Evolutionary conservation across 2,797 vertebrate genomes (phyloP).

Genomic region (Adrianichthys oophorus): DNA sequence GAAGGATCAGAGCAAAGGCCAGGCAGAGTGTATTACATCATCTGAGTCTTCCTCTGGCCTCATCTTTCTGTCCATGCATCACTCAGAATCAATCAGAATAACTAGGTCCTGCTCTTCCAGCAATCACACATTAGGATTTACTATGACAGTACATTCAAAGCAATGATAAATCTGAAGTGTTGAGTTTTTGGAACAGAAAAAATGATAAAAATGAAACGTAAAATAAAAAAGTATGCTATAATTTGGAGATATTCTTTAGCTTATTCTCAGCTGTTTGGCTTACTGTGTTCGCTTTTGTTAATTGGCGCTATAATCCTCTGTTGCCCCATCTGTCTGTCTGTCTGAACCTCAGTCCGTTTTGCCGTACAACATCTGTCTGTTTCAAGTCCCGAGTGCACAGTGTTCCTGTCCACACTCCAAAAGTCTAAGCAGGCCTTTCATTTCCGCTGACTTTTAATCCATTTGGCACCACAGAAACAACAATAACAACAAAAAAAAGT

Average conservation of each 20-base stretch:
- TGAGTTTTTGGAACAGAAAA: conserved; percentile 1
- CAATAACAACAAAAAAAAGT: too few relatives aligned
- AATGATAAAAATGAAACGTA: conserved; percentile 7
- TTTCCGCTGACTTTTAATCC: conserved; percentile 5
- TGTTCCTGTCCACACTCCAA: conserved; percentile 18
- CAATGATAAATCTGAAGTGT: neutral
- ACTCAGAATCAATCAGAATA: conserved; percentile 3
- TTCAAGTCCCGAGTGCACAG: conserved; percentile 14
- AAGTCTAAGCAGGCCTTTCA: conserved; percentile 23
- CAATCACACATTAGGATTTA: conserved; percentile 1
- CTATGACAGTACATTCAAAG: neutral
- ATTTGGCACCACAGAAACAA: neutral
- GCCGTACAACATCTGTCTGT: conserved; percentile 39
- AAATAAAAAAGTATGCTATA: conserved; percentile 21
- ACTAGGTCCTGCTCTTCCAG: conserved; percentile 2
- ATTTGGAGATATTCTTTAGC: conserved; percentile 48
- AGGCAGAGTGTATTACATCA: conserved; percentile 54
- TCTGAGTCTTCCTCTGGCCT: conserved; percentile 28
- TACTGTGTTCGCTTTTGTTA: conserved; percentile 50
- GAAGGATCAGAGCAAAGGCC: conserved; percentile 55
- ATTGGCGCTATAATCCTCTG: conserved; percentile 57
- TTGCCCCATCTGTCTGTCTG: conserved; percentile 39
- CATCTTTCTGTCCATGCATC: conserved; percentile 6
- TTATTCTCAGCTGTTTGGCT: conserved; percentile 38
- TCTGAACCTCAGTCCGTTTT: conserved; percentile 11